Evolutionary conservation across 2,797 vertebrate species (phyloP).

Genomic region (Babyrousa celebensis): DNA sequence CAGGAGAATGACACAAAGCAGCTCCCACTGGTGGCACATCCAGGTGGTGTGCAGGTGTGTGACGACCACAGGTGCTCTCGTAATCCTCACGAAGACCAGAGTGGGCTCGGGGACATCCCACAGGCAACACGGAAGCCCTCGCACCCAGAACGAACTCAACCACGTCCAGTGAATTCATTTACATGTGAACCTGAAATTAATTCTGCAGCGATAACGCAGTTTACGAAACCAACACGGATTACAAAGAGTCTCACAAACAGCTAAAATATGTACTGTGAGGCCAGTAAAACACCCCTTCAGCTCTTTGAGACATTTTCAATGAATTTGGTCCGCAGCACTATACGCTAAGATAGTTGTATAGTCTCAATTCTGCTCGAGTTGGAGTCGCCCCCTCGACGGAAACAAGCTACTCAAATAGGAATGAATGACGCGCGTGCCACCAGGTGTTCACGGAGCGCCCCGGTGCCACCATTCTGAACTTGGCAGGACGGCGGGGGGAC

Average conservation of each 20-base stretch:
- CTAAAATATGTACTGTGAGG: not conserved
- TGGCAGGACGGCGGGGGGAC: not conserved
- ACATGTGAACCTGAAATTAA: not conserved
- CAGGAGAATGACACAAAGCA: not conserved
- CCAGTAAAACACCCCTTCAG: not conserved
- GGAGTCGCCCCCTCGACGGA: not conserved
- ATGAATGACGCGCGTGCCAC: not conserved
- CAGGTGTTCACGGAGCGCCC: not conserved
- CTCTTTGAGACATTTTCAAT: slow-evolving; percentile 33
- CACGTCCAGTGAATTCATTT: not conserved
- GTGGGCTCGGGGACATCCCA: not conserved
- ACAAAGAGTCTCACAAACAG: not conserved
- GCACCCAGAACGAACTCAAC: slow-evolving; percentile 20
- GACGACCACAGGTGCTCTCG: not conserved
- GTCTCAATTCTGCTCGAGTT: not conserved
- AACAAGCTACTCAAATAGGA: not conserved
- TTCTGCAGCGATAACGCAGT: slow-evolving; percentile 26
- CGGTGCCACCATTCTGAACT: no score
- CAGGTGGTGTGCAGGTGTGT: not conserved
- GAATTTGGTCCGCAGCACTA: not conserved
- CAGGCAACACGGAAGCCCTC: not conserved
- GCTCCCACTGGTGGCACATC: not conserved
- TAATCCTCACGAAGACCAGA: not conserved
- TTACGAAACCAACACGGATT: slow-evolving; percentile 52
- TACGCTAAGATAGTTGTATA: not conserved